Conservation (phyloP, 2,113 vertebrate genomes). For the Oncorhynchus mykiss region DNA sequence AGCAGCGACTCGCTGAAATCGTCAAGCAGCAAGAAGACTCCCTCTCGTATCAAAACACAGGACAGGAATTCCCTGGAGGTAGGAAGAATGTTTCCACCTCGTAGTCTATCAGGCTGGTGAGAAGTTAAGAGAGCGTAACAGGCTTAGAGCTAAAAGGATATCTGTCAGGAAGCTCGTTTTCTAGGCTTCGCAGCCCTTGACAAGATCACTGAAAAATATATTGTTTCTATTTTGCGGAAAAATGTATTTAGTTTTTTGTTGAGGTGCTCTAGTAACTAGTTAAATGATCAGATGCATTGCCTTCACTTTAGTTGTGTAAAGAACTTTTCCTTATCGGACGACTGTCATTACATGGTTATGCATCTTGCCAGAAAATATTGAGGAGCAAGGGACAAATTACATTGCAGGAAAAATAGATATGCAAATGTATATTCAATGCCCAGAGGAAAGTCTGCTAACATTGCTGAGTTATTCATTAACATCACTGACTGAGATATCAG, state of each 20-base stretch:
- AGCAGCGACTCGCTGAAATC: slow-evolving; percentile 51
- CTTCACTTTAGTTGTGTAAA: too few species aligned
- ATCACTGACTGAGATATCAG: slow-evolving; percentile 20
- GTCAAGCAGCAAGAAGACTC: slow-evolving; percentile 70
- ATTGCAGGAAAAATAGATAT: slow-evolving; percentile 36
- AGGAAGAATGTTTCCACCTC: slow-evolving; percentile 26
- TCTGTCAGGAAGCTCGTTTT: background rate
- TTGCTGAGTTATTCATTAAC: slow-evolving; percentile 53
- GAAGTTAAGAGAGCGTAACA: slow-evolving; percentile 26
- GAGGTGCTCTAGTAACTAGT: too few species aligned
- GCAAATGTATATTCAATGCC: slow-evolving; percentile 35
- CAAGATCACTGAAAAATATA: background rate
- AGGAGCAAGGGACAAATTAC: slow-evolving; percentile 27
- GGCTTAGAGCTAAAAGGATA: background rate
- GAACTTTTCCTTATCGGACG: background rate
- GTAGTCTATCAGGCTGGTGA: slow-evolving; percentile 3
- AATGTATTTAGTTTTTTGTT: too few species aligned
- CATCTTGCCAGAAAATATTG: slow-evolving; percentile 19
- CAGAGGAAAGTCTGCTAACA: slow-evolving; percentile 37
- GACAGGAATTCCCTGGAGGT: slow-evolving; percentile 81
- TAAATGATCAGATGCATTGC: too few species aligned
- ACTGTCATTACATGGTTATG: background rate
- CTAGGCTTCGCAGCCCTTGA: background rate
- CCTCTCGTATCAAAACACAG: slow-evolving; percentile 75
- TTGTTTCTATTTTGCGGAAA: background rate